These are phyloP conservation scores for Agrilus biguttatus DNA, from an alignment of 2,888 invertebrate genomes.

Conservation along the genomic window DNA sequence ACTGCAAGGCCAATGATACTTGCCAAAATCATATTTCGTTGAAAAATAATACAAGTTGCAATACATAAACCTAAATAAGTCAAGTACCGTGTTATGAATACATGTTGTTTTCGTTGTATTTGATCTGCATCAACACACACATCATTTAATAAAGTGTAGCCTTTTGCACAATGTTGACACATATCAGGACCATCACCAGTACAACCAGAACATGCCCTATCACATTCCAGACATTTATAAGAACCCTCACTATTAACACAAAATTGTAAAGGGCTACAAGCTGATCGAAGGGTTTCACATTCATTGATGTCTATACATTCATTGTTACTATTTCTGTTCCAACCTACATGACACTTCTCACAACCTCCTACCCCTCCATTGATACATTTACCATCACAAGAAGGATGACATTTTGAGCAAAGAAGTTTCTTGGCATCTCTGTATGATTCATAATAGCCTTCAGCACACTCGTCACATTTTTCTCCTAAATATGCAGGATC, in stretches of 20 bases:
- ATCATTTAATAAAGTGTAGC: constrained; percentile 55
- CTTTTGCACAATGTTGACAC: constrained; percentile 68
- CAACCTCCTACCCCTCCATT: constrained; percentile 57
- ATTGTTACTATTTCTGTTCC: constrained; percentile 52
- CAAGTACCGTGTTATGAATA: constrained; percentile 55
- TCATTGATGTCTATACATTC: constrained; percentile 81
- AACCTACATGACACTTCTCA: constrained; percentile 55
- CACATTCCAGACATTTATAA: constrained; percentile 68
- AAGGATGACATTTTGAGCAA: constrained; percentile 63
- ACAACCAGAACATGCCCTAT: constrained; percentile 71
- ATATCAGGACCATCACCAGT: constrained; percentile 84
- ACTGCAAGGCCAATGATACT: constrained; percentile 67
- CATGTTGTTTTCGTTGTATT: constrained; percentile 39
- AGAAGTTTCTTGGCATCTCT: constrained; percentile 58
- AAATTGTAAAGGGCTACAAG: constrained; percentile 55
- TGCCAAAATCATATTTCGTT: constrained; percentile 62
- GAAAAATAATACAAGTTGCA: constrained; percentile 74
- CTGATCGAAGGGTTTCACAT: constrained; percentile 44
- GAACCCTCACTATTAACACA: constrained; percentile 84
- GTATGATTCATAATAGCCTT: constrained; percentile 59
- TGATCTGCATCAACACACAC: constrained; percentile 49
- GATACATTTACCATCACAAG: constrained; percentile 66
- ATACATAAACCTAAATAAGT: constrained; percentile 75
- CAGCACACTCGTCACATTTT: constrained; percentile 62
- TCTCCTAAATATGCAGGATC: constrained; percentile 68